Conservation (phyloP, 2,888 invertebrate genomes). For the Parnassius glacialis region DNA sequence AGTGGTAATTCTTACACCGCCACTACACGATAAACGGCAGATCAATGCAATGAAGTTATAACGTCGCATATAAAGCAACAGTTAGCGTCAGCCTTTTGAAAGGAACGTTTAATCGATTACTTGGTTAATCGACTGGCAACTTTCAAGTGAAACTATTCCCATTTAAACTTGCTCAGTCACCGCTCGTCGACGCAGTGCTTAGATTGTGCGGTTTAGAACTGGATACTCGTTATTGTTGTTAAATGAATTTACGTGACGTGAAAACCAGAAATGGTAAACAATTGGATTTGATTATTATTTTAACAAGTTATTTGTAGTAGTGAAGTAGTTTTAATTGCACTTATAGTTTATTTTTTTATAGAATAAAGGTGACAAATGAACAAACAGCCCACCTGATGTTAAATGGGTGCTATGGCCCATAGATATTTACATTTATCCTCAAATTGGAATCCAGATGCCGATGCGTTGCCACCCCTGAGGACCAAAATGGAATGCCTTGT, state of each 20-base stretch:
- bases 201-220: conserved; percentile 9
- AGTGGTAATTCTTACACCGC: no score
- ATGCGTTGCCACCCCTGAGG: no score
- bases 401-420: no score
- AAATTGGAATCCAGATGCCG: no score
- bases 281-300: no score
- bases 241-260: conserved; percentile 10
- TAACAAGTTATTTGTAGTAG: no score
- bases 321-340: no score
- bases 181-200: conserved; percentile 11
- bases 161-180: conserved; percentile 23
- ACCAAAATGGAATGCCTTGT: no score
- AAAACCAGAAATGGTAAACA: neutral
- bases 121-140: conserved; percentile 26
- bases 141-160: conserved; percentile 27
- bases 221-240: conserved; percentile 16
- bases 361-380: no score
- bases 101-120: conserved; percentile 26
- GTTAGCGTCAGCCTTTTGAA: conserved; percentile 17
- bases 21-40: neutral
- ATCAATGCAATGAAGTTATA: conserved; percentile 2
- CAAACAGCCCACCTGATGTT: no score
- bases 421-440: no score
- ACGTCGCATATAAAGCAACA: conserved; percentile 13
- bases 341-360: no score